These are phyloP conservation scores for Diprion similis DNA, from an alignment of 1,140 invertebrate genomes.

Conservation along the genomic window DNA sequence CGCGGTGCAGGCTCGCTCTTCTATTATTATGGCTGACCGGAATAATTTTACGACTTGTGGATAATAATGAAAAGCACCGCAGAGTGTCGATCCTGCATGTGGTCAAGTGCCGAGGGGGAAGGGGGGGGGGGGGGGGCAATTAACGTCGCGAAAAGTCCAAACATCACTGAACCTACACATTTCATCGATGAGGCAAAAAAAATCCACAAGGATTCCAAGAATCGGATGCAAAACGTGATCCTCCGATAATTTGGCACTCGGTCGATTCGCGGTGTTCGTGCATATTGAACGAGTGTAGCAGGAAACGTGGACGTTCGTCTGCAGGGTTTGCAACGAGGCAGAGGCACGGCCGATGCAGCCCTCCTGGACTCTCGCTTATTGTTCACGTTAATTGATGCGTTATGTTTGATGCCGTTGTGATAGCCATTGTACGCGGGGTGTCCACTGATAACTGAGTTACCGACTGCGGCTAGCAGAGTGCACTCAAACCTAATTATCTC, in stretches of 20 bases:
- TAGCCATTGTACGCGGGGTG: slow-evolving; percentile 61
- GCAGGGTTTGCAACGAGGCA: slow-evolving; percentile 50
- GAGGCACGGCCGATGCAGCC: background rate
- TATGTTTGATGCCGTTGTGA: slow-evolving; percentile 64
- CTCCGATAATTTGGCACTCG: no score
- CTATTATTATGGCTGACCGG: slow-evolving; percentile 7
- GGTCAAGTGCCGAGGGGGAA: background rate
- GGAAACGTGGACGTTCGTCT: slow-evolving; percentile 28
- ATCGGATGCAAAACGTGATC: no score
- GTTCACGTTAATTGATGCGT: slow-evolving; percentile 65
- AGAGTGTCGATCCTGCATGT: background rate
- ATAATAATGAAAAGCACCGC: background rate
- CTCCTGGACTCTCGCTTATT: slow-evolving; percentile 46
- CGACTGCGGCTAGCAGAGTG: slow-evolving; percentile 61
- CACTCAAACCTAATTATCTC: slow-evolving; percentile 66
- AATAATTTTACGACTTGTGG: slow-evolving; percentile 3
- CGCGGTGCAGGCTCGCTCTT: background rate
- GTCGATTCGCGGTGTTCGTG: no score
- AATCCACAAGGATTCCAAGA: background rate
- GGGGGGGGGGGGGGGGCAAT: slow-evolving; percentile 11
- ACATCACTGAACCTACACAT: slow-evolving; percentile 23
- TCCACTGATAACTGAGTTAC: slow-evolving; percentile 65
- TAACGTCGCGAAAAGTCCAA: slow-evolving; percentile 57
- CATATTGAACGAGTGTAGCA: no score
- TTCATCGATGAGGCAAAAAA: background rate